Evolutionary conservation across 2,888 invertebrate genomes (phyloP).

Genomic region (Lithophane socia): DNA sequence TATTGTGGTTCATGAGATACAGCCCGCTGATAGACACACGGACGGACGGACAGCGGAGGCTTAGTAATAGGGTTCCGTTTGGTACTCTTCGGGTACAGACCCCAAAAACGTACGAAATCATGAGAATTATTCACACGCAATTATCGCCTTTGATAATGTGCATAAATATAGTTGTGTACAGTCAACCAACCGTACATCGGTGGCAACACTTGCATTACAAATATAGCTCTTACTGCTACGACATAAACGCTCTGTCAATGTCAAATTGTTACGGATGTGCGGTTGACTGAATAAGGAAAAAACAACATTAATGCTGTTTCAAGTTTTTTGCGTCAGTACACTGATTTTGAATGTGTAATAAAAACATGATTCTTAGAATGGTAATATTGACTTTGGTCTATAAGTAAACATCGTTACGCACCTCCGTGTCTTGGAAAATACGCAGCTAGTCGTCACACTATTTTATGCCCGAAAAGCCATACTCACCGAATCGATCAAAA

Average conservation of each 20-base stretch:
- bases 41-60: too few relatives aligned
- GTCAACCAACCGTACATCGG: not conserved
- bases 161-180: not conserved
- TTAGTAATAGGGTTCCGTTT: too few relatives aligned
- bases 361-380: conserved; percentile 19
- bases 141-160: conserved; percentile 3
- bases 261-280: not conserved
- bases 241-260: not conserved
- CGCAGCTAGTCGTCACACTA: not conserved
- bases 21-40: too few relatives aligned
- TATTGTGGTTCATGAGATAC: too few relatives aligned
- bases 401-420: not conserved
- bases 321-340: conserved; percentile 1
- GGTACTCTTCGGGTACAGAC: too few relatives aligned
- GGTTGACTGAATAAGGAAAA: not conserved
- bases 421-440: not conserved
- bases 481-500: not conserved
- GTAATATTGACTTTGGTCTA: conserved; percentile 1
- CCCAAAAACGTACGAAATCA: too few relatives aligned
- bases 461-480: not conserved
- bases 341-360: not conserved
- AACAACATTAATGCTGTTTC: conserved; percentile 1
- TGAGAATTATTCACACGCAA: not conserved
- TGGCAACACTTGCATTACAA: not conserved
- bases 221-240: not conserved